Base-by-base conservation (phyloP, 2,888 invertebrate species). In the Lycia hirtaria region DNA sequence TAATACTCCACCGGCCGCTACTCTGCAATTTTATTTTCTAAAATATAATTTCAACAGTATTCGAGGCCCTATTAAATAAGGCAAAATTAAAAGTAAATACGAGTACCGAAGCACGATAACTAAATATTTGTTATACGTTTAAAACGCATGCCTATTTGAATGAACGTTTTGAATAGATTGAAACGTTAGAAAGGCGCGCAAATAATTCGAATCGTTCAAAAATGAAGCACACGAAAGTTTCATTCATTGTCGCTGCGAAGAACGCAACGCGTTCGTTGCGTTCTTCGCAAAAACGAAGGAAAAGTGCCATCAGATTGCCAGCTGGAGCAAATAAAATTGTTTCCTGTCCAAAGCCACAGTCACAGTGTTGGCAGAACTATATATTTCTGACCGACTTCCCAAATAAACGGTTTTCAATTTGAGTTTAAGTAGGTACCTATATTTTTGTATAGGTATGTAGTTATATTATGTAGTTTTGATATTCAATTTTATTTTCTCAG, bases 321-420 rank as follows among this genome's bases (percentile, higher is more conserved):
- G 72, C 64, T 73, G 72, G 78, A 85, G 77, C 80, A 87, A 87
- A 88, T 83, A 85, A 86, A 87, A 83, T 68, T 70, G 80, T 84
- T 87, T 86, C 85, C 85, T 84, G 85, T 80, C 75, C 69, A 50
- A 63, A 62, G 51, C 59, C 32, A 56, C 54, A 52, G 73, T 76
- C 61, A 83, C 73, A 80, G 44, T 76, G 73, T 60, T 53, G 4
- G 4, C 56, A 58, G 3, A 37, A 19, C n/a, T 19, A 0, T 37
- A 19, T 9, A 0, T 3, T 17, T 1, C 1, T 37, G 7, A 14
- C 6, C 7, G 6, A 7, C 7, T 5, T 32, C n/a, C 6, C 6
- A 32, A 32, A 2, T 32, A 5, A 14, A 32, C 15, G n/a, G n/a
- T 32, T 32, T 30, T 30, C 9, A 28, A 7, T 6, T 28, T 28